Base-by-base conservation (phyloP, 2,797 vertebrate species). In the Knipowitschia caucasica region DNA sequence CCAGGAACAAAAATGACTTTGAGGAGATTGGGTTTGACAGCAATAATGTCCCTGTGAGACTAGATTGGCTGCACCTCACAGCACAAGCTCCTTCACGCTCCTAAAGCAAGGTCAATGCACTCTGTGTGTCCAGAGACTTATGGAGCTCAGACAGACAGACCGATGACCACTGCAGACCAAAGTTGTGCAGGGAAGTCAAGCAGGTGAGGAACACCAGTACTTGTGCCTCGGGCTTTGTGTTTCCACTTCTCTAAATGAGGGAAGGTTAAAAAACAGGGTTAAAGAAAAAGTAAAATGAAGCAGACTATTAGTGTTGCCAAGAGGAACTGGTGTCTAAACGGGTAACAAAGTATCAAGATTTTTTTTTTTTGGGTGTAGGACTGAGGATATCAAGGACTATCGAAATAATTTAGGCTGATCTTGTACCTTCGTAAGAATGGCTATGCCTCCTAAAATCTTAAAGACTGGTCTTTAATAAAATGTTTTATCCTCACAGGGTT, bases 231-330 rank as follows among this genome's bases (percentile, higher is more conserved):
- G 74, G 80, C 67, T 65, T 34, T 67, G 34, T 53, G 62, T 59
- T 67, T 39, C 47, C 64, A 71, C 57, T 54, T 62, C 54, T 44
- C 18, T 10, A 64, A 54, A 65, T 64, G 71, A 74, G 62, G 49
- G 44, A 59, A 63, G 62, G 69, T 75, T 80, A 69, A 78, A n/a
- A 79, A 59, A 50, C 65, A 46, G 50, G 33, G 64, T 24, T 77
- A 51, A 42, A n/a, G 12, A 8, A 42, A 25, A 42, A 14, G 39
- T 3, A 42, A 42, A 42, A 42, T 23, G 36, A 18, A 21, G 17
- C 36, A 21, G 36, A 39, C 9, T 39, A n/a, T n/a, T n/a, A 39
- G 1, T 11, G 10, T 33, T 9, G 29, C 3, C 2, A 14, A 14
- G 12, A 33, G n/a, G n/a, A n/a, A n/a, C n/a, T n/a, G n/a, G n/a